phyloP scores from a whole-genome alignment of 2,113 vertebrate genomes.

The Miniopterus natalensis region DNA sequence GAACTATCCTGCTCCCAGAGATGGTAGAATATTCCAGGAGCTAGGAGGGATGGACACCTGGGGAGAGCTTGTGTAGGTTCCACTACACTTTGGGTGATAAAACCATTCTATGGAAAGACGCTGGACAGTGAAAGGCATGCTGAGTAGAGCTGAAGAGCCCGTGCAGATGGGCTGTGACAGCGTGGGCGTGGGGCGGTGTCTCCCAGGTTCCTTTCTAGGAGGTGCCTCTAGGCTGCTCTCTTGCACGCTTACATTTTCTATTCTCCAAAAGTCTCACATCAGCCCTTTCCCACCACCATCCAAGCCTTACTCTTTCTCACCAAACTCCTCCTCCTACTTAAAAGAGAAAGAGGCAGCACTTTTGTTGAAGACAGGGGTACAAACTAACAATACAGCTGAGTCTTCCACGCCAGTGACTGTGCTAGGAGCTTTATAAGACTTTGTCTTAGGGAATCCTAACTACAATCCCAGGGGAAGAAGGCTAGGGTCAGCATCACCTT shows the following conservation, averaged over 20 bases:
- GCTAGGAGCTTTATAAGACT: not conserved
- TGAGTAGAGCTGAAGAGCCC: not conserved
- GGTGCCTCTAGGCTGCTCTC: not conserved
- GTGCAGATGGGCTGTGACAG: not conserved
- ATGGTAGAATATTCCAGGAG: not conserved
- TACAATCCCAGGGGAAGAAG: not conserved
- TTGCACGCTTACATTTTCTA: not conserved
- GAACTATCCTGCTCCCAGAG: not conserved
- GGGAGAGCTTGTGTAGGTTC: not conserved
- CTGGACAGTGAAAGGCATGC: not conserved
- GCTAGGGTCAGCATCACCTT: not conserved
- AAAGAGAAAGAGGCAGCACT: not conserved
- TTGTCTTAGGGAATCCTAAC: not conserved
- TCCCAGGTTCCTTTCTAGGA: not conserved
- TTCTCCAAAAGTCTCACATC: not conserved
- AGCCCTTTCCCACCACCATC: not conserved
- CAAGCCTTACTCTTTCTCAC: not conserved
- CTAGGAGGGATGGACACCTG: not conserved
- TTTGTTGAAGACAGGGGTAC: not conserved
- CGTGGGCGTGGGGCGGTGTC: rapidly evolving
- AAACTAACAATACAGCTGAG: not conserved
- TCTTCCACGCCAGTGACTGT: not conserved
- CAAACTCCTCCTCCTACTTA: not conserved
- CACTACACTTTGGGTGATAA: not conserved
- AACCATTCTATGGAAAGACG: not conserved